These are phyloP conservation scores for Lagria hirta DNA, from an alignment of 2,888 invertebrate genomes.

Conservation along the genomic window DNA sequence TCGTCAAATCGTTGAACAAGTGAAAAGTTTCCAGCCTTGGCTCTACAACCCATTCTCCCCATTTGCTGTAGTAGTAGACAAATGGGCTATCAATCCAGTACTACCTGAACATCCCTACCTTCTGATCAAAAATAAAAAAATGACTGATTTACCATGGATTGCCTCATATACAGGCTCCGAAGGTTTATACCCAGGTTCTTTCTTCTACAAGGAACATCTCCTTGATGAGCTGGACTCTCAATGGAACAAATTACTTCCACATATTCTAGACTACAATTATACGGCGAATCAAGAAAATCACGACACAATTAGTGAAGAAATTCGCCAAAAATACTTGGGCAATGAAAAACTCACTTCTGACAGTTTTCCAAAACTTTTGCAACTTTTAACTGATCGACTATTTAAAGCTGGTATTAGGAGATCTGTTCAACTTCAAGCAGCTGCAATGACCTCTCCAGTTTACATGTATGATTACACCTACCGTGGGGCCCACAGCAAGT, in stretches of 20 bases:
- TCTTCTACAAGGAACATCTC: conserved; percentile 27
- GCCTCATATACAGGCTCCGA: conserved; percentile 69
- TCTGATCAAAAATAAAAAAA: conserved; percentile 60
- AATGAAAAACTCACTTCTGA: conserved; percentile 39
- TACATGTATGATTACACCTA: conserved; percentile 68
- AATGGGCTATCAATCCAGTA: conserved; percentile 61
- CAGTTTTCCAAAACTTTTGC: conserved; percentile 33
- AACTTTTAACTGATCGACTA: conserved; percentile 64
- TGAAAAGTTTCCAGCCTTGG: conserved; percentile 60
- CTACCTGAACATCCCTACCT: conserved; percentile 66
- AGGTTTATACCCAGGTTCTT: conserved; percentile 67
- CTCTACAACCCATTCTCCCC: conserved; percentile 71
- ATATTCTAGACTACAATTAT: conserved; percentile 51
- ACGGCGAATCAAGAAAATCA: conserved; percentile 39
- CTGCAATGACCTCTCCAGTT: conserved; percentile 60
- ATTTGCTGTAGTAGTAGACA: conserved; percentile 73
- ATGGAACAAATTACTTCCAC: conserved; percentile 49
- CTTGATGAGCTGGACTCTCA: conserved; percentile 43
- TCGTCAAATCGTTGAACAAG: conserved; percentile 61
- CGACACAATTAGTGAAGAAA: conserved; percentile 40
- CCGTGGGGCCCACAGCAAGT: conserved; percentile 61
- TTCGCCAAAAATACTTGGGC: conserved; percentile 47
- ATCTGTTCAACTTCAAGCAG: conserved; percentile 62
- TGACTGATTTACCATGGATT: conserved; percentile 69
- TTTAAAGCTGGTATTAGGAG: conserved; percentile 63